Evolutionary conservation across 2,888 invertebrate genomes (phyloP).

Genomic region (Polymixis lichenea): DNA sequence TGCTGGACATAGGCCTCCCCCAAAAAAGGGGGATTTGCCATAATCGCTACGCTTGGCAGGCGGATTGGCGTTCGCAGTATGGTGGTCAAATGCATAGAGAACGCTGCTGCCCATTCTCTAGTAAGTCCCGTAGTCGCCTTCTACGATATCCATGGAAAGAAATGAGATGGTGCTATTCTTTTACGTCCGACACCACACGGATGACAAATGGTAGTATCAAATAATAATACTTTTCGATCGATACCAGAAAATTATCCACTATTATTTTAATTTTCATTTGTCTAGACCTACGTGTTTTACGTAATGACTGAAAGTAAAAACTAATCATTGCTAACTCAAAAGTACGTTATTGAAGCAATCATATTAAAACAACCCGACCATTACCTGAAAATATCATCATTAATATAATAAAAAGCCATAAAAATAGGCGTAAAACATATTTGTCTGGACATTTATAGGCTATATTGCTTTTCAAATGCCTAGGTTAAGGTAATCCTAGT

Average conservation of each 20-base stretch:
- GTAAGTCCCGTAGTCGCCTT: no score
- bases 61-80: no score
- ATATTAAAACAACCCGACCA: not conserved
- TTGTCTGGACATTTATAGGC: slow-evolving; percentile 50
- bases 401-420: slow-evolving; percentile 34
- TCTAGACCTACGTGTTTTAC: not conserved
- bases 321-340: no score
- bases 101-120: no score
- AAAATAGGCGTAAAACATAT: slow-evolving; percentile 55
- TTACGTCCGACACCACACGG: no score
- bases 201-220: no score
- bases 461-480: slow-evolving; percentile 33
- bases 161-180: no score
- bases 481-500: slow-evolving; percentile 28
- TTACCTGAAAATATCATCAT: slow-evolving; percentile 30
- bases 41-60: no score
- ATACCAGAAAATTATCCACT: not conserved
- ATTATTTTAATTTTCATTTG: not conserved
- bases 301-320: not conserved
- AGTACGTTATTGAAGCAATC: not conserved
- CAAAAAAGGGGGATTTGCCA: no score
- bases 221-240: not conserved
- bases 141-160: no score
- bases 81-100: no score
- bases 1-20: no score